Evolutionary conservation across 2,113 vertebrate species (phyloP), one percentile per base, ranked within the genome.

Genomic region (Phrynocephalus versicolor): DNA sequence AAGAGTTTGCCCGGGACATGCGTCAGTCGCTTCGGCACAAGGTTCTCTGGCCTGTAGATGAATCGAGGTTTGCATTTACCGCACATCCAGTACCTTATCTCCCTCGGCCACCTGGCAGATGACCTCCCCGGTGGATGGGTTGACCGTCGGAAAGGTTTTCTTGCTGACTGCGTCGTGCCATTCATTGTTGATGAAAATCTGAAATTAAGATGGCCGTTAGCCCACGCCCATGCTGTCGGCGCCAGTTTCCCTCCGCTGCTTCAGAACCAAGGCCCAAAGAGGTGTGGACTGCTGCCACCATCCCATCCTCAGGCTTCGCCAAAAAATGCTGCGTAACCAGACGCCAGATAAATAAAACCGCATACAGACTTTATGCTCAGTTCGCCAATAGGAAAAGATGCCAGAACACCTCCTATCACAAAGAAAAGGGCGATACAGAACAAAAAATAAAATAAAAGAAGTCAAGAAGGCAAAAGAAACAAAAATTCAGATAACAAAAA

Each of bases 171-270:
- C 97, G 57, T 99, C 97, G 0, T 98, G 97, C 98, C 98, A 99
- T 37, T 98, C 95, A 0, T 99, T 99, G 89, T 99, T 98, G 88
- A 99, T 99, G 88, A 99, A 99, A 83, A 99, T 97, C 98, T 99
- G 94, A 16, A 90, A 86, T 0, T 13, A 37, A 62, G 91, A 89
- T n/a, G n/a, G n/a, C n/a, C n/a, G n/a, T n/a, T n/a, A n/a, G n/a
- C n/a, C n/a, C n/a, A n/a, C n/a, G n/a, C n/a, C n/a, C n/a, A n/a
- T n/a, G n/a, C n/a, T n/a, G n/a, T n/a, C n/a, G n/a, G n/a, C n/a
- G n/a, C n/a, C n/a, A n/a, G n/a, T n/a, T n/a, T 78, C 12, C 7
- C 6, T 6, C 2, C 14, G 65, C 13, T 2, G 9, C 30, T 78
- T 71, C 18, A 41, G 55, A 62, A 62, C 27, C 9, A n/a, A 6